Conservation (phyloP, 2,113 vertebrate species). For the Potamarius usumacintae region DNA sequence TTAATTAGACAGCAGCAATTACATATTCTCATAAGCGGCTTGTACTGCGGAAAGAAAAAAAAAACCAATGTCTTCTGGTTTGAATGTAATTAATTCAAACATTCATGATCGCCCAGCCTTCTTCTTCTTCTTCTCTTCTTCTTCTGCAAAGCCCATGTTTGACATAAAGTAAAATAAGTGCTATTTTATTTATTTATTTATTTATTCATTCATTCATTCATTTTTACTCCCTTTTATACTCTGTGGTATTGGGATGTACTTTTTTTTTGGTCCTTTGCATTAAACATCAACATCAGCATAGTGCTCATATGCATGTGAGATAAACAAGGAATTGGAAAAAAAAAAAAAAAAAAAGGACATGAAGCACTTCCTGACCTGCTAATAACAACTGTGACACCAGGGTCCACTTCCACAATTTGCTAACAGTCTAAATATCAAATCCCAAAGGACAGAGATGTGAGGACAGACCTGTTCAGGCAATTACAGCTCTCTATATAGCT, state of each 20-base stretch:
- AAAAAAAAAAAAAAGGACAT: neutral
- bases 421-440: slow-evolving; percentile 27
- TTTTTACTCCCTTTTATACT: neutral
- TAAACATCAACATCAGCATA: neutral
- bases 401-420: slow-evolving; percentile 29
- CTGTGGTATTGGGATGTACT: neutral
- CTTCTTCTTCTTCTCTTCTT: neutral
- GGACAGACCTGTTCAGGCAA: slow-evolving; percentile 13
- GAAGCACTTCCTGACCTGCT: slow-evolving; percentile 35
- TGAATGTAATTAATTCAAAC: slow-evolving; percentile 73
- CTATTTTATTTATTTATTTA: neutral
- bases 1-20: slow-evolving; percentile 81
- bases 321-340: slow-evolving; percentile 22
- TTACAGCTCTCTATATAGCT: neutral
- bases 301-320: slow-evolving; percentile 14
- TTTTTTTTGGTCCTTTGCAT: neutral
- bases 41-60: slow-evolving; percentile 63
- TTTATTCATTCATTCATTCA: neutral
- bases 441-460: slow-evolving; percentile 34
- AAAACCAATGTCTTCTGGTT: slow-evolving; percentile 70
- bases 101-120: slow-evolving; percentile 23
- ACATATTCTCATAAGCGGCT: slow-evolving; percentile 74
- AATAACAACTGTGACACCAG: slow-evolving; percentile 36
- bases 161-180: slow-evolving; percentile 19
- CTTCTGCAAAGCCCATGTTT: slow-evolving; percentile 11